Evolutionary conservation across 1,140 invertebrate genomes (phyloP), one percentile per base, ranked within the genome.

Genomic region (Goniozus legneri): DNA sequence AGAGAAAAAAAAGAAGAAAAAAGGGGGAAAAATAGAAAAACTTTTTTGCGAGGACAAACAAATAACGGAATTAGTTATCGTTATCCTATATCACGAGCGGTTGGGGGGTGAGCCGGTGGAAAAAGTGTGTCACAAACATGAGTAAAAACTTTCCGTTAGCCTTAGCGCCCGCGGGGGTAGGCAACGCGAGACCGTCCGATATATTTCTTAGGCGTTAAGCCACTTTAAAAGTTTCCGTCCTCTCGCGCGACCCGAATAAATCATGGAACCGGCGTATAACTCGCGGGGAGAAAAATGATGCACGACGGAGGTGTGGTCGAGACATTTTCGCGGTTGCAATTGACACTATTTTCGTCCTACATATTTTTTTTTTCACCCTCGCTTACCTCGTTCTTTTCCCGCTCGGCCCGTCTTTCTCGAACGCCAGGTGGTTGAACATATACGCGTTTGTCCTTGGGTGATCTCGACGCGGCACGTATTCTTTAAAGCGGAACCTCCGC

Each of bases 271-370:
- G 24, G n/a, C n/a, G n/a, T n/a, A n/a, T 45, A 36, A 50, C 30
- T 53, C 31, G 47, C 24, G 32, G 16, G n/a, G n/a, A n/a, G 50
- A n/a, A 32, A 14, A 31, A 41, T 36, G 36, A 36, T 31, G 47
- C 39, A 24, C 37, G 50, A 52, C 34, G 21, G 33, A 52, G 21
- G 38, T 39, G 34, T 34, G 34, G 32, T 14, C 35, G 21, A 24
- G 52, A 54, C 52, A 42, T 42, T 33, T 54, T 46, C 22, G 38
- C 37, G 47, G 42, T 50, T 45, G 52, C 52, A 42, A 39, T 45
- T 45, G 47, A 38, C 27, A 31, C 37, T 49, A 54, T 54, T 42
- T 54, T 44, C 49, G 46, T 39, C 36, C 1, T 12, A 15, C 8
- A 8, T 30, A 16, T 42, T 10, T 20, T 12, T 14, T 15, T 16